Evolutionary conservation across 1,140 invertebrate genomes (phyloP), one percentile per base, ranked within the genome.

Genomic region (Macrobrachium nipponense): DNA sequence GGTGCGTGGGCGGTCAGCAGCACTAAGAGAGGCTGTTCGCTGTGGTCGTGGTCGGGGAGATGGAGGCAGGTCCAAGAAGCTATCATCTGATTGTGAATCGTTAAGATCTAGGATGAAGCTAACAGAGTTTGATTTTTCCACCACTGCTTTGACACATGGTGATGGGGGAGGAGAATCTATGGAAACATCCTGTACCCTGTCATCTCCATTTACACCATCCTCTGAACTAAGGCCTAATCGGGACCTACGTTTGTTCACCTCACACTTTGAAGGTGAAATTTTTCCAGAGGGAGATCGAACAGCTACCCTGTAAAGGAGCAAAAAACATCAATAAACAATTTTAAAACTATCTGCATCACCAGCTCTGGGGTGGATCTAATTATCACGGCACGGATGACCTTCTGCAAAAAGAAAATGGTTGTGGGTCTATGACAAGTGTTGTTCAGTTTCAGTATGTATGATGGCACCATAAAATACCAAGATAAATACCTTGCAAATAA

Each of bases 71-170:
- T 83, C 88, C 44, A 87, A 64, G 77, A 84, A 77, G 61, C 62
- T 73, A 14, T 89, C 86, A 61, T 87, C 81, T 5, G 78, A 80
- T 60, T 76, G 79, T 0, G 86, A 79, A 62, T 89, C 92, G 75
- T 95, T 94, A 87, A 96, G 94, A 89, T 96, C 95, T 15, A 96
- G 91, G 5, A 96, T 95, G 94, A 95, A 97, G 82, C 95, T 96
- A 17, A 96, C 95, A 0, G 95, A 96, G 90, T 96, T 95, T 66
- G 94, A 94, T 89, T 96, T 96, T 90, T 96, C 95, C 5, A 96
- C 95, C 66, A 97, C 94, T 18, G 94, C 95, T 90, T 96, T 96
- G 27, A 96, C 94, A 89, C 95, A 94, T 76, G 93, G 92, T 1
- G 94, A 94, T 8, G 92, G 93, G 14, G 88, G 88, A 60, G 88